phyloP scores from a whole-genome alignment of 2,797 vertebrate genomes.

The Amphiprion clarkii region DNA sequence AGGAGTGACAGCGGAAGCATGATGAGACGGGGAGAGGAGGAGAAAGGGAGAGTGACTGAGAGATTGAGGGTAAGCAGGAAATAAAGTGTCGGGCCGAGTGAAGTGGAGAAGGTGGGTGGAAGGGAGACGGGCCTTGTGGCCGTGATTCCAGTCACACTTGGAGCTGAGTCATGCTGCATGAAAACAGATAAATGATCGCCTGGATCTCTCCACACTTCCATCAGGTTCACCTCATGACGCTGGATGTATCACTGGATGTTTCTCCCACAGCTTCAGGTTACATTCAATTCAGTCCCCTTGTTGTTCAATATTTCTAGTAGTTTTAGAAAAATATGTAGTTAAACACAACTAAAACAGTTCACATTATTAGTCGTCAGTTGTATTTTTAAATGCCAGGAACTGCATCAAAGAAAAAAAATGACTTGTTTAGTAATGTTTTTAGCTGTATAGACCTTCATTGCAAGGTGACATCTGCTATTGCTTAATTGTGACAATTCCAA shows the following conservation, averaged over 20 bases:
- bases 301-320: background rate
- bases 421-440: too few relatives aligned
- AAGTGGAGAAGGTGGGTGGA: background rate
- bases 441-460: too few relatives aligned
- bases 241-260: background rate
- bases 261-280: background rate
- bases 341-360: background rate
- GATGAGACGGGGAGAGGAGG: background rate
- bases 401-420: too few relatives aligned
- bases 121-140: conserved; percentile 6
- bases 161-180: conserved; percentile 23
- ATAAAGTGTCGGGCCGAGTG: conserved; percentile 1
- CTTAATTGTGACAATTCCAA: too few relatives aligned
- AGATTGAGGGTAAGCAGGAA: conserved; percentile 28
- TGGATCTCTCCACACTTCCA: background rate
- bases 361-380: background rate
- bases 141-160: conserved; percentile 10
- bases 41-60: conserved; percentile 28
- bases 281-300: background rate
- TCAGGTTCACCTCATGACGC: background rate
- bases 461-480: too few relatives aligned
- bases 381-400: too few relatives aligned
- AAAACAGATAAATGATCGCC: conserved; percentile 21
- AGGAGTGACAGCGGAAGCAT: conserved; percentile 37
- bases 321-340: background rate